Evolutionary conservation across 2,113 vertebrate genomes (phyloP), one percentile per base, ranked within the genome.

Genomic region (Ptyas mucosa): DNA sequence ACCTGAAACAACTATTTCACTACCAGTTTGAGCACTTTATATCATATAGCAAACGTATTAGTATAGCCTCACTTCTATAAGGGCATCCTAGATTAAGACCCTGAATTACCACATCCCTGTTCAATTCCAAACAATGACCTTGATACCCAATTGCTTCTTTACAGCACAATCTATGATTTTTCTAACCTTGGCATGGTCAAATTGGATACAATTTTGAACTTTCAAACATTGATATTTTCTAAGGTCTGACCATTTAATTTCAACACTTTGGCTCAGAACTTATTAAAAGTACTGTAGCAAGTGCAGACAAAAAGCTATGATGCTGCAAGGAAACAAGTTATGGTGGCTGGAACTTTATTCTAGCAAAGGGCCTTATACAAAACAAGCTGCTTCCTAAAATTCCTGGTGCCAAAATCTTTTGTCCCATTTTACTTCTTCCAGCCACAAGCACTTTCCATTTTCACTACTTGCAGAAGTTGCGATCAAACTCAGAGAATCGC

Each of bases 31-130:
- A 85, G 58, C 90, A 51, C 91, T 95, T 87, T 43, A 95, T 61
- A 87, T 95, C 90, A 85, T 93, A 93, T 86, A 95, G 90, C 92
- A 93, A 95, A 95, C 4, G 64, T 96, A 94, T 69, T 90, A 94
- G 43, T 51, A 93, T 75, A 26, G 18, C 58, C 12, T 94, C 85
- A 90, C n/a, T 91, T 92, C 91, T 91, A 93, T 96, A 64, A 0
- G 34, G 49, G 91, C 93, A 85, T 18, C 93, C 2, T 57, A 43
- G 64, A 46, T 92, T n/a, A 92, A 34, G 51, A 18, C 57, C 87
- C 54, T 81, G 54, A 93, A 53, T 55, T 90, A 89, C 49, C 88
- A 55, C 90, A 90, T 94, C 57, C 85, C 57, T 89, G 81, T 6
- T 61, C 54, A 94, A 93, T 57, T 46, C 43, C 87, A 89, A 20